Evolutionary conservation across 2,797 vertebrate species (phyloP).

Genomic region (Thunnus albacares): DNA sequence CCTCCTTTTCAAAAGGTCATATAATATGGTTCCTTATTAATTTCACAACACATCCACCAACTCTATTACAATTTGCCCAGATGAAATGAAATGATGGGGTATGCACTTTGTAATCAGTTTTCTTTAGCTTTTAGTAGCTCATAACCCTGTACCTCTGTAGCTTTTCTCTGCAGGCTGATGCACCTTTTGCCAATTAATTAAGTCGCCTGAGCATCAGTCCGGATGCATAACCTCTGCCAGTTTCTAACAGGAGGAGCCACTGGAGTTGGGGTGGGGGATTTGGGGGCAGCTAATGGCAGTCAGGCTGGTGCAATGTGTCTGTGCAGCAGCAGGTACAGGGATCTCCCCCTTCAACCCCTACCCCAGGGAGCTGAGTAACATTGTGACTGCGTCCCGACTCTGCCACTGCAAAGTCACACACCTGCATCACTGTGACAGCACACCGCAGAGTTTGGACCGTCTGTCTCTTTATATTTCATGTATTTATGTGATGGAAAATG

Average conservation of each 20-base stretch:
- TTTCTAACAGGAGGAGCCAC: slow-evolving; percentile 45
- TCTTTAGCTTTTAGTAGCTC: slow-evolving; percentile 2
- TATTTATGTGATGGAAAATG: slow-evolving; percentile 25
- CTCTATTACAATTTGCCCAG: slow-evolving; percentile 15
- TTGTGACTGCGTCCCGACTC: slow-evolving; percentile 59
- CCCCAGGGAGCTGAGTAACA: slow-evolving; percentile 68
- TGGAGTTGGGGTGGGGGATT: slow-evolving; percentile 12
- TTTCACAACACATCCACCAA: slow-evolving; percentile 28
- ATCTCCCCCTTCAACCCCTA: slow-evolving; percentile 7
- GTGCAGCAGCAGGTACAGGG: slow-evolving; percentile 61
- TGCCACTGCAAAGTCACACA: slow-evolving; percentile 77
- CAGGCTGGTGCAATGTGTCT: slow-evolving; percentile 62
- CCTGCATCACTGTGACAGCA: slow-evolving; percentile 53
- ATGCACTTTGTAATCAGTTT: slow-evolving; percentile 31
- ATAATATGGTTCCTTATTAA: slow-evolving; percentile 13
- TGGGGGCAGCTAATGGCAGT: slow-evolving; percentile 55
- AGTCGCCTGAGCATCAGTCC: slow-evolving; percentile 40
- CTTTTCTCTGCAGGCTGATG: slow-evolving; percentile 11
- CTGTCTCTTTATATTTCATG: slow-evolving; percentile 33
- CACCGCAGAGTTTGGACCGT: slow-evolving; percentile 28
- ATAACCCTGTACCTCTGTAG: neutral
- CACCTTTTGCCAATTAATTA: slow-evolving; percentile 53
- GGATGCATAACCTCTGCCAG: slow-evolving; percentile 23
- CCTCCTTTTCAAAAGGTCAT: slow-evolving; percentile 47
- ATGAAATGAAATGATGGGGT: slow-evolving; percentile 38